Evolutionary conservation across 2,888 invertebrate species (phyloP).

Genomic region (Pristionchus fissidentatus): DNA sequence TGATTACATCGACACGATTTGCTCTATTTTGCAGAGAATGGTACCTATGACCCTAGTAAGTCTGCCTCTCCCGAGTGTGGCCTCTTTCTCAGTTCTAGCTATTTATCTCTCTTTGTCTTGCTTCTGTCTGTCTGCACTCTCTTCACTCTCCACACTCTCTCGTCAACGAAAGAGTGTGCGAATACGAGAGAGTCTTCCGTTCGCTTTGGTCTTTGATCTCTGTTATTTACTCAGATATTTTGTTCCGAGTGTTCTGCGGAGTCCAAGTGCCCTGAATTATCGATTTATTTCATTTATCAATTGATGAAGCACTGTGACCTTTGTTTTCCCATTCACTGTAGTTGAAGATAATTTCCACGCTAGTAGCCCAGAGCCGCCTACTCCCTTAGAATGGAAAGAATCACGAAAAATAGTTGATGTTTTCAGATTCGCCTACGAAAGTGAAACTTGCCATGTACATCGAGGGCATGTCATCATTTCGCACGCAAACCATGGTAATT

Average conservation of each 20-base stretch:
- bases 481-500: slow-evolving; percentile 74
- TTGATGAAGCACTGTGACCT: no score
- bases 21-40: slow-evolving; percentile 30
- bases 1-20: not conserved
- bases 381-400: no score
- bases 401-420: not conserved
- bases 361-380: no score
- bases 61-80: slow-evolving; percentile 3
- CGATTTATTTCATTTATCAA: no score
- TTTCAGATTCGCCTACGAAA: slow-evolving; percentile 63
- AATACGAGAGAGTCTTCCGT: not conserved
- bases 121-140: not conserved
- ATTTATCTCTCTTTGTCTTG: not conserved
- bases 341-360: no score
- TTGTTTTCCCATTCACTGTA: no score
- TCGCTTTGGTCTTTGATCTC: not conserved
- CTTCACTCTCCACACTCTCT: not conserved
- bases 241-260: no score
- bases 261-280: no score
- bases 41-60: slow-evolving; percentile 44
- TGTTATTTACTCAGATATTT: no score
- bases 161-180: not conserved
- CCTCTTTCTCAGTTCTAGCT: not conserved
- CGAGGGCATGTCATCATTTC: slow-evolving; percentile 75
- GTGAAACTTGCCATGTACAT: slow-evolving; percentile 74